Base-by-base conservation (phyloP, 2,888 invertebrate species). In the Rhingia rostrata region DNA sequence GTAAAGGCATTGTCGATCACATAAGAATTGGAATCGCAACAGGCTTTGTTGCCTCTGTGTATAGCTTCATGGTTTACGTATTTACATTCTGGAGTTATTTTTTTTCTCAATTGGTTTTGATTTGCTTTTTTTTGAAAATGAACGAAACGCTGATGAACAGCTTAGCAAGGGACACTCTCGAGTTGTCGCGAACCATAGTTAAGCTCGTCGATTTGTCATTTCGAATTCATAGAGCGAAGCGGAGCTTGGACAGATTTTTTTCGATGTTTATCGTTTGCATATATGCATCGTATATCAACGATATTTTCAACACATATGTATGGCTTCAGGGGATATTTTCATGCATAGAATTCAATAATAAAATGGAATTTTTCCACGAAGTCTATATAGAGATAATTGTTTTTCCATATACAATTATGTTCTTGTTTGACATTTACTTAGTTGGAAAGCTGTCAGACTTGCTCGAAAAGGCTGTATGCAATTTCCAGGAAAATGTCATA, bases 341-440 rank as follows among this genome's bases (percentile, higher is more conserved):
- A 1, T 1, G 6, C 9, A 49, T 22, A 4, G n/a, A n/a, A n/a
- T n/a, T 5, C 3, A 5, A 7, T 3, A 6, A 22, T 9, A 14
- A 14, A 12, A 6, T 0, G 22, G 0, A 7, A 4, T 4, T n/a
- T 12, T 2, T 0, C 10, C 2, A n/a, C 1, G 12, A 5, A n/a
- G 10, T 5, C 12, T 4, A 4, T n/a, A 5, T n/a, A 43, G 12
- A 43, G 6, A 4, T 12, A 1, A 0, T 4, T 12, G 10, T 43
- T 43, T 5, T 43, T 12, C 6, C 0, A 6, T 22, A n/a, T 43
- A 9, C 49, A 9, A 4, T 6, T 30, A 1, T 4, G 30, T 14
- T 7, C 6, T 49, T 22, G 4, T 49, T 6, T 7, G 51, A 51
- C 7, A 5, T 51, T 3, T 51, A 32, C 9, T 10, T 51, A 10